Base-by-base conservation (phyloP, 2,113 vertebrate species). In the Platichthys stellatus region DNA sequence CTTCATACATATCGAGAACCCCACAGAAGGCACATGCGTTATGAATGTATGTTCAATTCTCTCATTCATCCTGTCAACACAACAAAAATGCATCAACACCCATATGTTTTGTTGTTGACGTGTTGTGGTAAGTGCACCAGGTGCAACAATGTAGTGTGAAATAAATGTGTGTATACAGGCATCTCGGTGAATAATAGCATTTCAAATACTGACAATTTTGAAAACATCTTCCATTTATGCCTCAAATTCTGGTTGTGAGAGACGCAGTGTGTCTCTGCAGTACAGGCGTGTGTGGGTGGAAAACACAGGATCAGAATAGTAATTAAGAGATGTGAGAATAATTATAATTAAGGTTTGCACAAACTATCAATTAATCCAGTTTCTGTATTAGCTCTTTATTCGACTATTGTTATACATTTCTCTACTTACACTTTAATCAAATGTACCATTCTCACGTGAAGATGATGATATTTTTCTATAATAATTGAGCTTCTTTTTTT, bases 1-100 rank as follows among this genome's bases (percentile, higher is more conserved):
- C 58, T 58, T 11, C 63, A 65, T 58, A 78, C 47, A 78, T 72
- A 51, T 70, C 43, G 70, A 35, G 79, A 61, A 81, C 80, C 61
- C 70, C 54, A 21, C 14, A 18, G 35, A 62, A 77, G 43, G 18
- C 14, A 45, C 21, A 24, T 26, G 63, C 54, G 38, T 28, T 60
- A 3, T 59, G 8, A 40, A 26, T 61, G 54, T 53, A 18, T 26
- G 47, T 47, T 38, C 14, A 35, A 40, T 71, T 66, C 28, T 58
- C 13, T 61, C 38, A 49, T 47, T 59, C 59, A 59, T 23, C 1
- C 23, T 6, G 9, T 18, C 58, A 31, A 9, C 64, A 63, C 26
- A 40, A 40, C 3, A 40, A 24, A 31, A 7, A 31, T 31, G 31
- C 31, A 2, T 7, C 31, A 51, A 5, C 3, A 54, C 51, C 47